phyloP scores from a whole-genome alignment of 2,113 vertebrate genomes.

The Phalacrocorax brasilianus region DNA sequence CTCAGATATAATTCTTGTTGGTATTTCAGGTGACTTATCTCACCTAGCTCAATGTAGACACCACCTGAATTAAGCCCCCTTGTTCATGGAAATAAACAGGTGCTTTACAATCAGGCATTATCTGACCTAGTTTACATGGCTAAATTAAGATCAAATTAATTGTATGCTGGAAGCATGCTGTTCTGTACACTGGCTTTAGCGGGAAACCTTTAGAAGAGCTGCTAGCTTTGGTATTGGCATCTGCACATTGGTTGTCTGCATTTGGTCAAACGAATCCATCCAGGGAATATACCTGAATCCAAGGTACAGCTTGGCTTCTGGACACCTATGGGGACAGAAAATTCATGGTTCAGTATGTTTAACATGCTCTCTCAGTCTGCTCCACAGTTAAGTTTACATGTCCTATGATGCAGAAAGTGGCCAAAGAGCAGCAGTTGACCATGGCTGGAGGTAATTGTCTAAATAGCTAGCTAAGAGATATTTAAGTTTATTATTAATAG shows the following conservation, averaged over 20 bases:
- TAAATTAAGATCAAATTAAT: background rate
- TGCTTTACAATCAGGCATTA: background rate
- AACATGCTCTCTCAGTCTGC: background rate
- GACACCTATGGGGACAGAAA: background rate
- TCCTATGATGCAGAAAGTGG: background rate
- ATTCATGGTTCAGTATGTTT: background rate
- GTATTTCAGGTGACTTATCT: background rate
- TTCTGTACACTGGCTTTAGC: background rate
- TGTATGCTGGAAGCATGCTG: background rate
- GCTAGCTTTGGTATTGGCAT: background rate
- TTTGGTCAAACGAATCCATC: background rate
- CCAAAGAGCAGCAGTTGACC: background rate
- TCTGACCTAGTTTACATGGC: background rate
- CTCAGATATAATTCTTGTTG: background rate
- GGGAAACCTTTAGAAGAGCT: background rate
- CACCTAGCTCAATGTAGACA: background rate
- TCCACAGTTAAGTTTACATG: background rate
- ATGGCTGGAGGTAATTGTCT: background rate
- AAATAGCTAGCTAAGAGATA: background rate
- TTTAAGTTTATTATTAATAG: background rate
- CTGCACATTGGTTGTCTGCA: background rate
- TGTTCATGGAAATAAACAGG: background rate
- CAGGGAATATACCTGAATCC: background rate
- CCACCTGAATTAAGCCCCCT: background rate
- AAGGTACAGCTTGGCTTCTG: background rate